Evolutionary conservation across 2,113 vertebrate genomes (phyloP), one percentile per base, ranked within the genome.

Genomic region (Blennius ocellaris): DNA sequence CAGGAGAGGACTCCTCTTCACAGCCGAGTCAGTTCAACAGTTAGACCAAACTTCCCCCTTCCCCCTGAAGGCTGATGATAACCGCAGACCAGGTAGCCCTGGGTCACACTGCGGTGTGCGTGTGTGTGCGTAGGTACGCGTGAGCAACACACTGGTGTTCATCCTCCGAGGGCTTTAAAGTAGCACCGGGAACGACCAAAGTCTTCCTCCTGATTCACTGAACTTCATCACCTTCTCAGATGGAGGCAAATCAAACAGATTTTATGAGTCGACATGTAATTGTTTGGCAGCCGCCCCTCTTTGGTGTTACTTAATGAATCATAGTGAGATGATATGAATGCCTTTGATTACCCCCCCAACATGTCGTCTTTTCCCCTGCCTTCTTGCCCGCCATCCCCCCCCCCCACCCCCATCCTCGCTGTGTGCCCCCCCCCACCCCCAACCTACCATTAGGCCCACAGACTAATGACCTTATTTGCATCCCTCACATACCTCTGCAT

Each of bases 381-480:
- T 37, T 11, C 45, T 40, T 8, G 0, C 61, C 49, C 0, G 39
- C 15, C n/a, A 30, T 30, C 21, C 4, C 21, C 2, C 4, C 21
- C 21, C 4, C 45, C n/a, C n/a, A n/a, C n/a, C 45, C 45, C 10
- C 41, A 94, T 95, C 95, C 94, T 93, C 94, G 94, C 94, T 93
- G 93, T 89, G 66, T 92, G 2, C 21, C 21, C 21, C 21, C 45
- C n/a, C 49, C 5, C 5, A 15, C 48, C 16, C 1, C 93, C 95
- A 61, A 12, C 49, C 82, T 58, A 55, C 79, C 76, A 86, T 96
- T 95, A 96, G 92, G 93, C 95, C 94, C 92, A 82, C 90, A 93
- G 94, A 95, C 94, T 97, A 97, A 96, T 96, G 94, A 96, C 92
- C 93, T 94, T 96, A 96, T 97, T 96, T 97, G 95, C 96, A 96